Percentiles rank a stretch among this genome's conserved stretches.
These are phyloP conservation scores for Nomada fucata DNA, from an alignment of 2,888 invertebrate genomes.

Conservation along the genomic window DNA sequence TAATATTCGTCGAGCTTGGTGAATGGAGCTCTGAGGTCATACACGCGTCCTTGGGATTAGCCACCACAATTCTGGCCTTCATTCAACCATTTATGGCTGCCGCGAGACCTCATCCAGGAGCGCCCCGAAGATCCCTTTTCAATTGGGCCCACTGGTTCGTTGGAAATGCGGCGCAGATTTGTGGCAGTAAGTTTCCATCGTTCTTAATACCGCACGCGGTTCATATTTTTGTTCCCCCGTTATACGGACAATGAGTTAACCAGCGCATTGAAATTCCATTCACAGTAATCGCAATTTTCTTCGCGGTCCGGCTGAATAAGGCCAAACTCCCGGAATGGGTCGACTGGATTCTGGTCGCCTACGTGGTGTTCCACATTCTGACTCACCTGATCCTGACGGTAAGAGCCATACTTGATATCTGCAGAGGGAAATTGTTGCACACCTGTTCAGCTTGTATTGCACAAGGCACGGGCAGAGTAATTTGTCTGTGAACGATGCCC, in stretches of 20 bases:
- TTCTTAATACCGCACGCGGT: neutral
- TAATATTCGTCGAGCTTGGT: conserved; percentile 93
- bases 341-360: conserved; percentile 94
- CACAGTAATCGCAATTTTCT: conserved; percentile 96
- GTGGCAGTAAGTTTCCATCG: conserved; percentile 89
- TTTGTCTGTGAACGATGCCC: neutral
- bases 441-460: neutral
- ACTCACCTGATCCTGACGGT: conserved; percentile 95
- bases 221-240: conserved; percentile 2
- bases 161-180: conserved; percentile 94
- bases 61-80: conserved; percentile 92
- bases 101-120: conserved; percentile 93
- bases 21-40: conserved; percentile 91
- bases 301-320: conserved; percentile 93
- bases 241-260: conserved; percentile 38
- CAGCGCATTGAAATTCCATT: conserved; percentile 69
- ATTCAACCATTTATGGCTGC: conserved; percentile 95
- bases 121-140: conserved; percentile 91
- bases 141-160: conserved; percentile 97
- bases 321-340: conserved; percentile 94
- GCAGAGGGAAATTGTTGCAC: neutral
- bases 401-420: conserved; percentile 82
- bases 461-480: neutral
- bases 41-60: conserved; percentile 92
- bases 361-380: conserved; percentile 94